These are phyloP conservation scores for Chymomyza procnemis DNA, from an alignment of 2,888 invertebrate genomes.

Conservation along the genomic window DNA sequence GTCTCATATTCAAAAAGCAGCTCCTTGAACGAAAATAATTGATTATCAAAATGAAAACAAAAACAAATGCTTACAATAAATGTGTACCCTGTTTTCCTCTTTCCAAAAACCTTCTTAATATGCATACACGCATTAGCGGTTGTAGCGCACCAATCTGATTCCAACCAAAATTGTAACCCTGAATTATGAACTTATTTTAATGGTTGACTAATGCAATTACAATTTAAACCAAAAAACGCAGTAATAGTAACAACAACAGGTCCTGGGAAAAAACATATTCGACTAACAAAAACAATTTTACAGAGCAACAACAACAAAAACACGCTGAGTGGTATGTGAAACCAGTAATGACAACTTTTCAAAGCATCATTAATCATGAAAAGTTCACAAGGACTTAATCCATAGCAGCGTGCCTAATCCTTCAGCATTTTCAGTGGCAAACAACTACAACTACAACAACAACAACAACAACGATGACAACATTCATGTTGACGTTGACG, in stretches of 20 bases:
- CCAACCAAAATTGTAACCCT: too few species aligned
- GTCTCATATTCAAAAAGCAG: too few species aligned
- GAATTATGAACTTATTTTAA: neutral
- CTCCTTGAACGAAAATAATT: too few species aligned
- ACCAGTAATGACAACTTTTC: conserved; percentile 56
- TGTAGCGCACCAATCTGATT: too few species aligned
- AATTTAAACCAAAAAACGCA: neutral
- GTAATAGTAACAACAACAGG: neutral
- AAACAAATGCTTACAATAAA: too few species aligned
- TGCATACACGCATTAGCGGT: too few species aligned
- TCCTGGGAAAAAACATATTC: neutral
- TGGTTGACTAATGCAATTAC: conserved; percentile 38
- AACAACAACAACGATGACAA: neutral
- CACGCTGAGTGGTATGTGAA: neutral
- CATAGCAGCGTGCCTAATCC: conserved; percentile 30
- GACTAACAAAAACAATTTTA: neutral
- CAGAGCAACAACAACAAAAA: conserved; percentile 12
- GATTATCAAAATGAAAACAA: too few species aligned
- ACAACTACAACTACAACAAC: conserved; percentile 23
- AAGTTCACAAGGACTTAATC: conserved; percentile 64
- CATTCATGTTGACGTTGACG: neutral
- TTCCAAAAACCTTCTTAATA: too few species aligned
- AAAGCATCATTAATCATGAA: conserved; percentile 67
- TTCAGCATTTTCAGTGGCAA: conserved; percentile 16
- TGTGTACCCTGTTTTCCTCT: too few species aligned